Evolutionary conservation across 2,888 invertebrate genomes (phyloP).

Genomic region (Agonum fuliginosum): DNA sequence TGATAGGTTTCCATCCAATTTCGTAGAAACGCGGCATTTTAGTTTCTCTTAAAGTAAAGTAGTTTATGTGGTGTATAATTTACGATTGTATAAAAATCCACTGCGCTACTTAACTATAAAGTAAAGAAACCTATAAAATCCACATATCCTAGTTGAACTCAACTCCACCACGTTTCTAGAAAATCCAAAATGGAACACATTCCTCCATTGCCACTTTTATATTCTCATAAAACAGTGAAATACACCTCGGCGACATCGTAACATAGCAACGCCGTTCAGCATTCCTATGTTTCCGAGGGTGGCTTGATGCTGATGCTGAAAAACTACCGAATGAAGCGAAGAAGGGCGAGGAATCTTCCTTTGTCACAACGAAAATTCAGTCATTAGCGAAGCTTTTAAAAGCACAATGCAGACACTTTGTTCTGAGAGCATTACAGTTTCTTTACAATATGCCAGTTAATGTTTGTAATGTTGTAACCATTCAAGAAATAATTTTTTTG

Average conservation of each 20-base stretch:
- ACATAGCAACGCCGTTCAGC: conserved; percentile 43
- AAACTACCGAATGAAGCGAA: conserved; percentile 36
- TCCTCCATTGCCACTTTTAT: conserved; percentile 31
- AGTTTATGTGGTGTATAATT: background rate
- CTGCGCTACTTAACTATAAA: conserved; percentile 20
- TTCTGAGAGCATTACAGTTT: conserved; percentile 44
- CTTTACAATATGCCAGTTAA: conserved; percentile 49
- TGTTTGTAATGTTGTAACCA: conserved; percentile 9
- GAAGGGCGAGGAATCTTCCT: too few species aligned
- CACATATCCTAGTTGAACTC: conserved; percentile 10
- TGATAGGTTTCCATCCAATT: conserved; percentile 37
- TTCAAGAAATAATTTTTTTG: conserved; percentile 16
- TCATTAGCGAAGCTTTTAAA: conserved; percentile 51
- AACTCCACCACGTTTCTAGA: conserved; percentile 29
- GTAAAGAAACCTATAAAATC: conserved; percentile 12
- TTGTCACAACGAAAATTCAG: conserved; percentile 10
- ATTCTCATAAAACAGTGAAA: conserved; percentile 46
- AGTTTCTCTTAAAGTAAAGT: background rate
- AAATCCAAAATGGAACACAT: conserved; percentile 45
- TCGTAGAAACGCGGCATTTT: background rate
- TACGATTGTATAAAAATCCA: conserved; percentile 23
- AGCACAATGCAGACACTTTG: conserved; percentile 46
- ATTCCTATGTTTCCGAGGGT: conserved; percentile 46
- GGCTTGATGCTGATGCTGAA: conserved; percentile 25
- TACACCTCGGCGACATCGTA: conserved; percentile 40